Evolutionary conservation across 2,113 vertebrate genomes (phyloP), one percentile per base, ranked within the genome.

Genomic region (Syngnathus floridae): DNA sequence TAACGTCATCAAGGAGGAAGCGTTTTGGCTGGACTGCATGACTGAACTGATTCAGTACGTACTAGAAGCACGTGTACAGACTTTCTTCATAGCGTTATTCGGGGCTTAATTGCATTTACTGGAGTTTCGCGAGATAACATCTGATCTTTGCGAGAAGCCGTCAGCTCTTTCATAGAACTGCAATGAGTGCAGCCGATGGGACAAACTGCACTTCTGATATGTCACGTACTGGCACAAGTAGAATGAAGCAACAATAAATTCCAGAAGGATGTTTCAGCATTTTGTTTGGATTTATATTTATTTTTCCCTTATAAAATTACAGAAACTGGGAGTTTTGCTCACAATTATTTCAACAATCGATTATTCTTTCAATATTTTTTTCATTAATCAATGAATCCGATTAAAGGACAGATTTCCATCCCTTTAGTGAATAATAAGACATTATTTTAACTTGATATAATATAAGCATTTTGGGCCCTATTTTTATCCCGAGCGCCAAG

Each of bases 1-100:
- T 49, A 79, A 70, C 75, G 66, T 73, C 77, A 81, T 12, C 11
- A 79, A 14, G 19, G 59, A 70, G 41, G 61, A 70, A 52, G 22
- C 14, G 12, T 26, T 60, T 55, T 73, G 78, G 70, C 46, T 40
- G 64, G 64, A 64, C 9, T 43, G 48, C 65, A 54, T 67, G 48
- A 37, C 31, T 55, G 45, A 52, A 36, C 26, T 19, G 17, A 51
- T 35, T 56, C 26, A 56, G 26, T n/a, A 48, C 13, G 26, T 11
- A 63, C 19, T 26, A 64, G 40, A 21, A 35, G 31, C 35, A 16
- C 5, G 8, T 13, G 31, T 37, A 3, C 4, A 19, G 62, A 46
- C 48, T 31, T 41, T 61, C n/a, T 13, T n/a, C 38, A 51, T n/a
- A 8, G 17, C 37, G 22, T 41, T 26, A 62, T 26, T 62, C 8